These are phyloP conservation scores for Dendrolimus kikuchii DNA, from an alignment of 1,140 invertebrate species.

Conservation along the genomic window DNA sequence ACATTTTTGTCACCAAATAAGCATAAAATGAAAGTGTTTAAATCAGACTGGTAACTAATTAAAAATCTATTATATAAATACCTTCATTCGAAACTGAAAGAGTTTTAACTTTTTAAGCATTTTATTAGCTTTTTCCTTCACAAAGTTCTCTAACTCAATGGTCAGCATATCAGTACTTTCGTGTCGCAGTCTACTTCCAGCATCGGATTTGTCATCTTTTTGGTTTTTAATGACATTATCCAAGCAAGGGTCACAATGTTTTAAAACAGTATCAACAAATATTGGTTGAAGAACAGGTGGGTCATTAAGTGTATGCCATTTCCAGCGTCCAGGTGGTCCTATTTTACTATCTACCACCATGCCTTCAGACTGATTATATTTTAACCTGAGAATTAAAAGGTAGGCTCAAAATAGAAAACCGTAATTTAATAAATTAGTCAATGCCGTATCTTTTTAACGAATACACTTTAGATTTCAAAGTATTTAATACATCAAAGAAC, in stretches of 20 bases:
- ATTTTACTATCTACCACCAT: constrained; percentile 30
- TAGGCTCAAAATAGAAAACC: constrained; percentile 4
- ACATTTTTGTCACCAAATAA: too few relatives aligned
- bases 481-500: too few relatives aligned
- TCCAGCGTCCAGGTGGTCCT: constrained; percentile 31
- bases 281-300: constrained; percentile 30
- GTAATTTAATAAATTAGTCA: too few relatives aligned
- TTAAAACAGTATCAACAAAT: constrained; percentile 13
- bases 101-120: constrained; percentile 27
- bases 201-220: neutral
- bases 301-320: constrained; percentile 45
- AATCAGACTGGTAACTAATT: too few relatives aligned
- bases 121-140: constrained; percentile 28
- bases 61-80: too few relatives aligned
- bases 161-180: constrained; percentile 21
- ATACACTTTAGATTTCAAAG: too few relatives aligned
- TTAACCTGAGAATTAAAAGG: constrained; percentile 26
- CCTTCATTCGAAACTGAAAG: constrained; percentile 36
- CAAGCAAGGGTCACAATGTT: neutral
- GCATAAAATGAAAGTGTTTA: too few relatives aligned
- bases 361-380: constrained; percentile 46
- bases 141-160: constrained; percentile 36
- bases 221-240: constrained; percentile 1
- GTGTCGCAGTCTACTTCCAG: too few relatives aligned
- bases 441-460: too few relatives aligned